Percentiles rank a stretch among this genome's conserved stretches.
Evolutionary conservation across 2,888 invertebrate species (phyloP).

Genomic region (Chalcosyrphus nemorum): DNA sequence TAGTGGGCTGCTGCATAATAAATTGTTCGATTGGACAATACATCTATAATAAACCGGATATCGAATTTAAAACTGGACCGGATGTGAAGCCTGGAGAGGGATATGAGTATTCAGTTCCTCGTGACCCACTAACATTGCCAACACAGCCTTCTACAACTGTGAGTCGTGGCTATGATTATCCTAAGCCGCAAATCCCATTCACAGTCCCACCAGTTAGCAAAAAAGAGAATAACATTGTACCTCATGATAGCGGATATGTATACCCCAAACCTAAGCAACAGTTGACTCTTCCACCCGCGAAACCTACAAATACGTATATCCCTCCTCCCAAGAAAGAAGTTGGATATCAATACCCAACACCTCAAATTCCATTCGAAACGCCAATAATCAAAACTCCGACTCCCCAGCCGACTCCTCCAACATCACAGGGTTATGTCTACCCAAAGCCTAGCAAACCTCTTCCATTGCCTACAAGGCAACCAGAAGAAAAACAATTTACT

Average conservation of each 20-base stretch:
- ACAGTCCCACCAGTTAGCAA: neutral
- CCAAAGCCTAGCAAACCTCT: conserved; percentile 5
- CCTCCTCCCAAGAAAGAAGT: neutral
- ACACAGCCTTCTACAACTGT: neutral
- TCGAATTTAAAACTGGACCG: neutral
- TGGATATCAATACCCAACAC: conserved; percentile 33
- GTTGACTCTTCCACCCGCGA: conserved; percentile 10
- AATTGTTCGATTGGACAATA: conserved; percentile 22
- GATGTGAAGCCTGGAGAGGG: neutral
- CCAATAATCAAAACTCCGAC: neutral
- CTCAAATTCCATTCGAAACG: neutral
- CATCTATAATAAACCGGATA: conserved; percentile 24
- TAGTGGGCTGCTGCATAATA: conserved; percentile 14
- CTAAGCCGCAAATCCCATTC: conserved; percentile 34
- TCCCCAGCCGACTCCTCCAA: neutral
- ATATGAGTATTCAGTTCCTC: conserved; percentile 30
- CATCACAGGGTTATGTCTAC: neutral
- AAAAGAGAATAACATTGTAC: neutral
- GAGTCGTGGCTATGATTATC: conserved; percentile 20
- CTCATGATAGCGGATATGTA: neutral
- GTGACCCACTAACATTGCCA: neutral
- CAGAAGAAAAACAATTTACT: neutral
- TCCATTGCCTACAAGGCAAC: neutral
- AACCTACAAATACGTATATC: conserved; percentile 5
- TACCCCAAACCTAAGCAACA: neutral